Evolutionary conservation across 2,797 vertebrate genomes (phyloP).

Genomic region (Ataeniobius toweri): DNA sequence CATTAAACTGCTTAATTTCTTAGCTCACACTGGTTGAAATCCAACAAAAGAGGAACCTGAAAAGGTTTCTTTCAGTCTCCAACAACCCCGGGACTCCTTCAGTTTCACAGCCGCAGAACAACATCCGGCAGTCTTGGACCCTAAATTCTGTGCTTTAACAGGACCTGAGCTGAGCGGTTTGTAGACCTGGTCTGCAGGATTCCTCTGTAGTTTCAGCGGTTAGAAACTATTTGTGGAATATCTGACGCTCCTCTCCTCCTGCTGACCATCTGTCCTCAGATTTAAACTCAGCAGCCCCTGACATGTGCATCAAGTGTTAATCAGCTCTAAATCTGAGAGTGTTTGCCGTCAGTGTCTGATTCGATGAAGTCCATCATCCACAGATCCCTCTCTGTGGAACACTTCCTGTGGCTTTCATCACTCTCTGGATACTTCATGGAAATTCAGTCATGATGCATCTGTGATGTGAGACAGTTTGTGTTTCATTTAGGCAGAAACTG

Average conservation of each 20-base stretch:
- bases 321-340: neutral
- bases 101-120: too few relatives aligned
- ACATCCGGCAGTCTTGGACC: too few relatives aligned
- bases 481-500: neutral
- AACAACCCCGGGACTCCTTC: too few relatives aligned
- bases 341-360: neutral
- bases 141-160: too few relatives aligned
- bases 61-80: too few relatives aligned
- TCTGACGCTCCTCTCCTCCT: neutral
- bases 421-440: conserved; percentile 5
- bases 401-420: neutral
- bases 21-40: too few relatives aligned
- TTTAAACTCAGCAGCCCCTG: neutral
- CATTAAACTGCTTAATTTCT: too few relatives aligned
- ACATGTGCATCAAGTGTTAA: neutral
- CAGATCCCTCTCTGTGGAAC: neutral
- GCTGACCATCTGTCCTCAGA: neutral
- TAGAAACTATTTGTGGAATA: neutral
- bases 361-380: neutral
- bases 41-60: too few relatives aligned
- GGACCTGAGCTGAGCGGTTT: too few relatives aligned
- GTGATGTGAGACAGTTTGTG: neutral
- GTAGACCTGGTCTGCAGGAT: neutral
- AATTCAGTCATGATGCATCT: neutral
- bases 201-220: too few relatives aligned